Evolutionary conservation across 92 coral and sea anemone genomes (phyloP), one percentile per base, ranked within the genome.

Genomic region (Palythoa grandis): DNA sequence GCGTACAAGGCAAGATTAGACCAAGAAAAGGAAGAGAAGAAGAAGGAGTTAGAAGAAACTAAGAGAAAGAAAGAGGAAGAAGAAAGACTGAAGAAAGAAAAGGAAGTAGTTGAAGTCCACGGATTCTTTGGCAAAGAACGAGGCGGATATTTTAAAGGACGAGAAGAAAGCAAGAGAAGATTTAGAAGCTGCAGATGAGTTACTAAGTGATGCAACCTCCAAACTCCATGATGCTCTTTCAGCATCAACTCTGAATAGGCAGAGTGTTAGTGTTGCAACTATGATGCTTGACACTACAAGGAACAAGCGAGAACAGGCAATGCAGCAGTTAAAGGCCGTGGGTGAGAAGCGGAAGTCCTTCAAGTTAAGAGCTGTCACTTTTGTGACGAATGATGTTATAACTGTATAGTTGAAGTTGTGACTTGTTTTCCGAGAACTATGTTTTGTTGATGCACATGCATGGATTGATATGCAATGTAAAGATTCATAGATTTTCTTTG

Each of bases 301-400:
- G 47, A 40, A 40, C 47, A 40, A 40, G 47, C 47, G 47, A 40
- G 63, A 57, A 57, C 79, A 90, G 71, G 90, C 86, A 67, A 80
- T 63, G 87, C 87, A 79, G 73, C 86, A 77, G 69, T 65, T 76
- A 80, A 79, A 85, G 89, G 86, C 79, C 20, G 19, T 89, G 61
- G 86, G 75, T 86, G 74, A 85, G 86, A 89, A 89, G 82, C 68
- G 88, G 80, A 80, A 89, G 72, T 67, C 74, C 60, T 80, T 69
- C 40, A 39, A 69, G 74, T 69, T 69, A 69, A 69, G 39, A 69
- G 74, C 40, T 69, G 74, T 69, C 39, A 69, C 74, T 69, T 69
- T 69, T 69, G 74, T 69, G 74, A 69, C 47, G 6, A n/a, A n/a
- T n/a, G 3, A 40, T 40, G 47, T 40, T 40, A 40, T 40, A 40